Percentiles rank a stretch among this genome's conserved stretches.
phyloP scores from a whole-genome alignment of 2,888 invertebrate genomes.

The Bellardia bayeri region DNA sequence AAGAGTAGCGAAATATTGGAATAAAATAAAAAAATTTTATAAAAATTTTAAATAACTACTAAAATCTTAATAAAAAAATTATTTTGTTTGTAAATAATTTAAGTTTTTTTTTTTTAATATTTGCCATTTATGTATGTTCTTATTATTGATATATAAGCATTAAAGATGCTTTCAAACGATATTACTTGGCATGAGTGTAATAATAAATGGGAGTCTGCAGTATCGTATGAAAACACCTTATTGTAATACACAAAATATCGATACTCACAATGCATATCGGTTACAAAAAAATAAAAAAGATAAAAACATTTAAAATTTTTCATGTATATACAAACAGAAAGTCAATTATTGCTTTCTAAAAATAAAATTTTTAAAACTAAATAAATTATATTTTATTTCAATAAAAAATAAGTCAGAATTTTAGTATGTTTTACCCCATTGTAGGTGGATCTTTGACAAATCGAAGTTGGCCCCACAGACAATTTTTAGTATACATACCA shows the following conservation, averaged over 20 bases:
- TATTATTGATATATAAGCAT: conserved; percentile 1
- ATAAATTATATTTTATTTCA: neutral
- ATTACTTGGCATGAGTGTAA: neutral
- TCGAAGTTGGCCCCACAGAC: no score
- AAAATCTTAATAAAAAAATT: neutral
- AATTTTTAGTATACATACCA: no score
- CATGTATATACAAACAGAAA: conserved; percentile 44
- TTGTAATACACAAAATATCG: conserved; percentile 47
- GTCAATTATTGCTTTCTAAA: conserved; percentile 37
- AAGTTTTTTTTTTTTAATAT: conserved; percentile 11
- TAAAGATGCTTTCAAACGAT: conserved; percentile 10
- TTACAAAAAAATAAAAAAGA: conserved; percentile 31
- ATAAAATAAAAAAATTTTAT: no score
- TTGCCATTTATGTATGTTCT: conserved; percentile 26
- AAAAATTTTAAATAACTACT: no score
- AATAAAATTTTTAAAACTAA: conserved; percentile 41
- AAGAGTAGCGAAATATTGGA: no score
- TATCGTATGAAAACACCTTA: conserved; percentile 3
- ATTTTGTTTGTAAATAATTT: conserved; percentile 46
- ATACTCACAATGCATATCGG: conserved; percentile 41
- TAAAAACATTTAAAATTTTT: neutral
- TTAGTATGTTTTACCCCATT: no score
- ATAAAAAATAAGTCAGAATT: no score
- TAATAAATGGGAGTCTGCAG: neutral
- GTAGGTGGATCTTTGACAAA: no score